Evolutionary conservation across 2,797 vertebrate species (phyloP), one percentile per base, ranked within the genome.

Genomic region (Urosaurus nigricauda): DNA sequence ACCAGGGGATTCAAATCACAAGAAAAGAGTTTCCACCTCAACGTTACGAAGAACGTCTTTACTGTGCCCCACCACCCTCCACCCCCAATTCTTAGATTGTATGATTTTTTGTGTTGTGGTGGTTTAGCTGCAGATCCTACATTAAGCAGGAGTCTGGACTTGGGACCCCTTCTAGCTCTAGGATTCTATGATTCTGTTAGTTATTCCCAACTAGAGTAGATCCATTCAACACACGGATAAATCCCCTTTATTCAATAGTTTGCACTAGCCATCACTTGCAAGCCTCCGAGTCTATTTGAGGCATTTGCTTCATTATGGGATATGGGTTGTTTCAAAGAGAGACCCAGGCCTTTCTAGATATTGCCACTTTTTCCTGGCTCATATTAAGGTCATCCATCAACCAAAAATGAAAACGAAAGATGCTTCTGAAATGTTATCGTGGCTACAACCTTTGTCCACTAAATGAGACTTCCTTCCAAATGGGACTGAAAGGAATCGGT

Each of bases 271-370:
- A 60, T 5, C 1, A 60, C 5, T 60, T 21, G 19, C 58, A 5
- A 47, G 29, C 1, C 2, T 60, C 47, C 21, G 5, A 60, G 19
- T 1, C 95, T 77, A 2, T 92, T 94, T 87, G 29, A 80, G 1
- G 70, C 85, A 1, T 93, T 96, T 94, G 87, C 89, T 95, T 93
- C 94, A 51, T 65, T 81, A n/a, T 89, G 83, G 87, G 89, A 9
- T 93, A 3, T 94, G 94, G 91, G 86, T 86, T 51, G 5, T 53
- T 29, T 93, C 93, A 94, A 91, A 73, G 91, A 90, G 90, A 35
- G 19, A 92, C 84, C 53, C 70, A 89, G 43, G 17, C 56, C 83
- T 74, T 78, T 84, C 87, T 70, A 91, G 91, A 68, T 2, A 80
- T 84, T 87, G 84, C 84, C 89, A 75, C 88, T 94, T 83, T 81